Base-by-base conservation (phyloP, 1,140 invertebrate species). In the silkworm (Bombyx mori) region DNA sequence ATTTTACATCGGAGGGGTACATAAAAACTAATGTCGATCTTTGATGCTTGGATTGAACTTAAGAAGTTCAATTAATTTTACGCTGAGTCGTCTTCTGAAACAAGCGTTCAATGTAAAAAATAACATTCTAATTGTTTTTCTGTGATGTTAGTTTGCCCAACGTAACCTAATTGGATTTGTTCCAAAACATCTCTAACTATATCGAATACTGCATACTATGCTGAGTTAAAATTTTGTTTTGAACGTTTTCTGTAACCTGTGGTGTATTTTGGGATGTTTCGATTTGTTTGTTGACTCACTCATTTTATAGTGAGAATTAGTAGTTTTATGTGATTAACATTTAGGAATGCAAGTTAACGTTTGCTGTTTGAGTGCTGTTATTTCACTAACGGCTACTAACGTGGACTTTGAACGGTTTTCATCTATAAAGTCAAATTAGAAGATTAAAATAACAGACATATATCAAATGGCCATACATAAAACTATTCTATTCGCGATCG, bases 321-420 rank as follows among this genome's bases (percentile, higher is more conserved):
- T 57, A 57, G 22, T 47, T 48, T 42, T 48, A 12, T 56, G 22
- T 44, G n/a, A 54, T n/a, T 48, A 12, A 18, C 26, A 42, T 45
- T 48, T 49, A 7, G 42, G 49, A 46, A 26, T 48, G 49, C 35
- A 10, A 49, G 10, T 44, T 56, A 35, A 56, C 42, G 46, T 18
- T 12, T 56, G 46, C 10, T 56, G 61, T 59, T 62, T 78, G 79
- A 75, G 78, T 86, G 79, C 78, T 86, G 82, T 84, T 86, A 83
- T 75, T 71, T 65, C 69, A 84, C 83, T 86, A 86, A 84, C 81
- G 84, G 81, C 79, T 88, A 88, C 87, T 88, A 88, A 88, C 86
- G 57, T 58, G 44, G 77, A 83, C 79, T 86, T 84, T 87, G 83
- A 85, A 88, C 73, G 83, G 77, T 73, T 68, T 71, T 35, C 26